These are phyloP conservation scores for Pandemis cinnamomeana DNA, from an alignment of 2,888 invertebrate species.

Conservation along the genomic window DNA sequence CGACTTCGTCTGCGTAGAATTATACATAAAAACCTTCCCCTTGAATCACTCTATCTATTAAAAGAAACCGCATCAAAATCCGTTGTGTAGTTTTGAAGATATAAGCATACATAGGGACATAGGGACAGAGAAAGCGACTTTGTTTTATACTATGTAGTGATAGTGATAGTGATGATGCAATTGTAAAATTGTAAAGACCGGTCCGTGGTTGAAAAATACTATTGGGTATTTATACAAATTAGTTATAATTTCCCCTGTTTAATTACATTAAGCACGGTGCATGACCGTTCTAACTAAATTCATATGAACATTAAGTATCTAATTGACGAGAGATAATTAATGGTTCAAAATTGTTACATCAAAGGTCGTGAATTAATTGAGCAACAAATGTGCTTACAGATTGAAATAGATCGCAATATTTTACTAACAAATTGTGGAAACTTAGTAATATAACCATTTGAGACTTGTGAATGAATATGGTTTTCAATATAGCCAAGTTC, in stretches of 20 bases:
- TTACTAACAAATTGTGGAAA: not conserved
- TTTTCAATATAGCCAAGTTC: too few relatives aligned
- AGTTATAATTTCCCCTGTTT: not conserved
- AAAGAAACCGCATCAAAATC: too few relatives aligned
- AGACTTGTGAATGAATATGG: not conserved
- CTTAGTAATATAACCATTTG: not conserved
- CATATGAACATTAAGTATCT: not conserved
- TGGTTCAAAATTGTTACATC: constrained; percentile 27
- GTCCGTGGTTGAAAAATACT: too few relatives aligned
- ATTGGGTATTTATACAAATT: not conserved
- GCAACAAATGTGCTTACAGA: constrained; percentile 5
- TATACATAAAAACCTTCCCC: too few relatives aligned
- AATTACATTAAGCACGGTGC: not conserved
- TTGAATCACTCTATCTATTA: too few relatives aligned
- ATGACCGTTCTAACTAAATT: constrained; percentile 13
- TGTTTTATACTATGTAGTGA: too few relatives aligned
- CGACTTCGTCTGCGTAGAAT: too few relatives aligned
- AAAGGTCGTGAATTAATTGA: constrained; percentile 15
- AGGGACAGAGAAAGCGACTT: too few relatives aligned
- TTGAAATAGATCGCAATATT: not conserved
- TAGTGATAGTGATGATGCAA: too few relatives aligned
- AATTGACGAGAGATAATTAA: constrained; percentile 12
- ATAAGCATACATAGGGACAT: too few relatives aligned
- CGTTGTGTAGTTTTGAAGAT: too few relatives aligned
- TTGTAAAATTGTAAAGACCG: too few relatives aligned